Conservation (phyloP, 2,797 vertebrate species). For the Neomorphus geoffroyi region DNA sequence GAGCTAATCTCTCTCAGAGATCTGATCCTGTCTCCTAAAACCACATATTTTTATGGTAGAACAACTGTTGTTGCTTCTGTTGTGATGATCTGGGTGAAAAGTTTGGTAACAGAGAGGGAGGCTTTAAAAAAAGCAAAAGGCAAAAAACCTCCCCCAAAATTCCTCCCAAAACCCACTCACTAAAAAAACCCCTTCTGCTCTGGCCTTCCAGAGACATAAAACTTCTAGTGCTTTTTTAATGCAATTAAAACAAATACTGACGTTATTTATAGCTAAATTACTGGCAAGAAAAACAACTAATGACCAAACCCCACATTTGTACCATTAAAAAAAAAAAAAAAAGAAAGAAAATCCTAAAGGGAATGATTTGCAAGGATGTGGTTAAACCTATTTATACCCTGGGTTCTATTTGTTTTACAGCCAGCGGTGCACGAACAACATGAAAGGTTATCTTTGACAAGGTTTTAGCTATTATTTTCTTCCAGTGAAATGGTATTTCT, state of each 20-base stretch:
- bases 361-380: conserved; percentile 79
- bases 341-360: conserved; percentile 58
- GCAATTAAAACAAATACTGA: conserved; percentile 70
- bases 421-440: conserved; percentile 75
- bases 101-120: conserved; percentile 65
- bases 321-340: conserved; percentile 19
- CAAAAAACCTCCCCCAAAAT: conserved; percentile 16
- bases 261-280: conserved; percentile 63
- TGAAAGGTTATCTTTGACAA: conserved; percentile 88
- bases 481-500: conserved; percentile 90
- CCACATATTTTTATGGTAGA: conserved; percentile 47
- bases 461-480: conserved; percentile 91
- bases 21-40: conserved; percentile 58
- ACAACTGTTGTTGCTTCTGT: conserved; percentile 62
- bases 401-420: conserved; percentile 84
- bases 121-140: conserved; percentile 59
- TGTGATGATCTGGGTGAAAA: conserved; percentile 66
- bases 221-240: conserved; percentile 50
- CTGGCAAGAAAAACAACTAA: conserved; percentile 58
- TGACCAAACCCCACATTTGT: conserved; percentile 25
- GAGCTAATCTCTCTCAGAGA: conserved; percentile 55
- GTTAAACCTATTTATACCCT: conserved; percentile 81
- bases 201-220: conserved; percentile 39
- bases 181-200: conserved; percentile 38
- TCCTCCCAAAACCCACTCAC: conserved; percentile 41